Conservation (phyloP, 2,888 invertebrate genomes). For the Drosophila testacea region DNA sequence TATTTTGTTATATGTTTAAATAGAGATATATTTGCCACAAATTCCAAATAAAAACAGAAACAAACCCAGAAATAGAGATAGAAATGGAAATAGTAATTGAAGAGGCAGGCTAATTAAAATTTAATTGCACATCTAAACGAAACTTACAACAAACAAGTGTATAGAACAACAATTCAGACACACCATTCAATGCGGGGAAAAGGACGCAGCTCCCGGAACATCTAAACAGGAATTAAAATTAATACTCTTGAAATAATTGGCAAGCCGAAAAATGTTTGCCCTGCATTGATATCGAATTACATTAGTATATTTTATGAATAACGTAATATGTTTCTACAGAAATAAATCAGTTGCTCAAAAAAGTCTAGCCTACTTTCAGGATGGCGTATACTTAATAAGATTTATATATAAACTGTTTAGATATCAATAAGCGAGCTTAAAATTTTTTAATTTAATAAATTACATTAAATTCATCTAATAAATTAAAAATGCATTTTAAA, state of each 20-base stretch:
- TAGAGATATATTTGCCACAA: conserved; percentile 35
- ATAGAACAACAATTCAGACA: conserved; percentile 15
- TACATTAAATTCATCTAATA: too few relatives aligned
- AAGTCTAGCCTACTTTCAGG: too few relatives aligned
- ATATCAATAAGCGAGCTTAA: too few relatives aligned
- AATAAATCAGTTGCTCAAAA: too few relatives aligned
- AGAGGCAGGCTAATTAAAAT: conserved; percentile 76
- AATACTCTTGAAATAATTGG: background rate
- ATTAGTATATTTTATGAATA: too few relatives aligned
- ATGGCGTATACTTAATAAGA: too few relatives aligned
- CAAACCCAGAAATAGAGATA: background rate
- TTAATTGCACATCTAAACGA: conserved; percentile 75
- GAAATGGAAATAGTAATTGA: conserved; percentile 29
- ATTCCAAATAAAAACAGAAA: conserved; percentile 21
- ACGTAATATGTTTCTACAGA: too few relatives aligned
- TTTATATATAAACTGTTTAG: too few relatives aligned
- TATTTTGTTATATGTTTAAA: conserved; percentile 44
- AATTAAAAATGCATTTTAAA: too few relatives aligned
- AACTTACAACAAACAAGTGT: conserved; percentile 70
- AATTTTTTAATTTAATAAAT: too few relatives aligned
- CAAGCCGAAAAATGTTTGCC: background rate
- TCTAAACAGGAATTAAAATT: conserved; percentile 8
- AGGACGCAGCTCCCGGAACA: background rate
- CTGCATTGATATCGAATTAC: background rate
- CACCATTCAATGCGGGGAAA: background rate